Evolutionary conservation across 2,113 vertebrate species (phyloP).

Genomic region (Callocephalon fimbriatum): DNA sequence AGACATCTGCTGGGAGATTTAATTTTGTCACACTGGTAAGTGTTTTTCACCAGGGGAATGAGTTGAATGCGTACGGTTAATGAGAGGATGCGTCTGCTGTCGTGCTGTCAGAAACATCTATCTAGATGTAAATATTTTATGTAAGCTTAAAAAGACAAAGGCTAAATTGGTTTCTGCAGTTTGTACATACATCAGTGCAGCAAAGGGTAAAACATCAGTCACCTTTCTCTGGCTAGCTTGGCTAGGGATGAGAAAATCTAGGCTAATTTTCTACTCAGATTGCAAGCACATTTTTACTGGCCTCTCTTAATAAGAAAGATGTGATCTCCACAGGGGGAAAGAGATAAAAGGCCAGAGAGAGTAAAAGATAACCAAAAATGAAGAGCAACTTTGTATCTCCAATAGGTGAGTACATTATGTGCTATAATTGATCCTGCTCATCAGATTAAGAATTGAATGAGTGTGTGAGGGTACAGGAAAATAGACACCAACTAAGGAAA

Average conservation of each 20-base stretch:
- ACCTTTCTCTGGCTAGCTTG: background rate
- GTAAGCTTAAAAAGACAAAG: constrained; percentile 4
- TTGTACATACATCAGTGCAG: background rate
- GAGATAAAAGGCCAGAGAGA: background rate
- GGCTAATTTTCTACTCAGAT: background rate
- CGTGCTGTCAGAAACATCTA: constrained; percentile 3
- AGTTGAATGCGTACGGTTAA: background rate
- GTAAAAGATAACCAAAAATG: background rate
- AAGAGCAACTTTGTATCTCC: background rate
- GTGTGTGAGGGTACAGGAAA: background rate
- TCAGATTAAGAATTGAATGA: background rate
- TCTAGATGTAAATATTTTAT: constrained; percentile 40
- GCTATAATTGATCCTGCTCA: background rate
- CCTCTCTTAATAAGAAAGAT: background rate
- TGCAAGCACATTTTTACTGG: background rate
- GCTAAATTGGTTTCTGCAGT: background rate
- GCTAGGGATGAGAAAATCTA: background rate
- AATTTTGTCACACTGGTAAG: constrained; percentile 47
- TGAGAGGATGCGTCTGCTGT: background rate
- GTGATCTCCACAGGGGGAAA: background rate
- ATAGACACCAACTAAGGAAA: background rate
- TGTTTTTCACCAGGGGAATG: constrained; percentile 35
- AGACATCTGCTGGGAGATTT: constrained; percentile 54
- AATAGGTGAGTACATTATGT: background rate
- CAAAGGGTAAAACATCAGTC: background rate